A percentile compares a stretch with the other conserved stretches of the same genome.
Evolutionary conservation across 92 coral and sea anemone species (phyloP).

Genomic region (Porites cylindrica): DNA sequence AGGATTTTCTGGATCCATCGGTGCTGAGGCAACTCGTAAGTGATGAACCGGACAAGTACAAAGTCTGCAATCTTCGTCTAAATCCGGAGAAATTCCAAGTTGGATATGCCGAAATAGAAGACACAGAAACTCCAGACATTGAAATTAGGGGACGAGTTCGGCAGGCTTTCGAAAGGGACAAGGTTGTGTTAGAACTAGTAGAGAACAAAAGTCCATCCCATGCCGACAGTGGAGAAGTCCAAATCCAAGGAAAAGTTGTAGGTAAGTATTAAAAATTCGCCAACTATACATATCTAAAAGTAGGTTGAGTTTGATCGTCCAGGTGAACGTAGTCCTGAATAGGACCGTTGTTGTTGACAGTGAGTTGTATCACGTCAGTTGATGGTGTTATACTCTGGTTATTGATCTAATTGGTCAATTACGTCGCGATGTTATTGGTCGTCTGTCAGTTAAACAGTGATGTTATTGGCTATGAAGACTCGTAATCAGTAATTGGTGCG

Average conservation of each 20-base stretch:
- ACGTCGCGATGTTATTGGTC: too few species aligned
- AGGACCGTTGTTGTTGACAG: too few species aligned
- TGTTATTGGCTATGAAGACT: too few species aligned
- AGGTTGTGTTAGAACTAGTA: slow-evolving; percentile 76
- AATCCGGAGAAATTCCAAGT: slow-evolving; percentile 52
- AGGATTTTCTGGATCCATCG: slow-evolving; percentile 60
- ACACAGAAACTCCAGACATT: slow-evolving; percentile 87
- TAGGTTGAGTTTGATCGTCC: too few species aligned
- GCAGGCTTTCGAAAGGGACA: slow-evolving; percentile 89
- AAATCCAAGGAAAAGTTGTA: slow-evolving; percentile 52
- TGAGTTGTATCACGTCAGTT: too few species aligned
- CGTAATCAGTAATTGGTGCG: too few species aligned
- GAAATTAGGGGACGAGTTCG: slow-evolving; percentile 75
- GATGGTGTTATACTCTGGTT: too few species aligned
- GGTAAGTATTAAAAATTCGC: slow-evolving; percentile 24
- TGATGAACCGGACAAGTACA: slow-evolving; percentile 68
- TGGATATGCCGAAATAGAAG: slow-evolving; percentile 72
- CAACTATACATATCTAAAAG: too few species aligned
- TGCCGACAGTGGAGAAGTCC: too few species aligned
- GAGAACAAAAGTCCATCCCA: neutral
- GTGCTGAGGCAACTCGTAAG: slow-evolving; percentile 46
- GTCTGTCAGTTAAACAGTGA: too few species aligned
- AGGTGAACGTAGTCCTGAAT: too few species aligned
- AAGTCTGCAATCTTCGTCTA: slow-evolving; percentile 73
- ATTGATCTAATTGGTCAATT: too few species aligned